Evolutionary conservation across 2,797 vertebrate species (phyloP), one percentile per base, ranked within the genome.

Genomic region (Cercopithecus mitis): DNA sequence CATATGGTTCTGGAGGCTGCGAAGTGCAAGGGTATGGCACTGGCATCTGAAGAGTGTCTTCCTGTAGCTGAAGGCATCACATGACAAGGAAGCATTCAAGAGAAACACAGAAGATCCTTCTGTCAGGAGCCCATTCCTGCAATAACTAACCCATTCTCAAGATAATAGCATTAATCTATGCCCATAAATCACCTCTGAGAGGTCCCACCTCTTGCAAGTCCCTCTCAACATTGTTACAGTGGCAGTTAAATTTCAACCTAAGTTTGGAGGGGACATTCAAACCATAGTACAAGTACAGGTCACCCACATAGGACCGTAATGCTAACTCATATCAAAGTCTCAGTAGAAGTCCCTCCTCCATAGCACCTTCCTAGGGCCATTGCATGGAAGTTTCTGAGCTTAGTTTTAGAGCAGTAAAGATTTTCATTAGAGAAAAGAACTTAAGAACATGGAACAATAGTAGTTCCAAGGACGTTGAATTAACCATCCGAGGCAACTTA

Each of bases 251-350:
- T 52, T 52, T 80, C 77, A 80, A 24, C 77, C 4, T 67, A 15
- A 67, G 61, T n/a, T 67, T n/a, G 33, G 61, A n/a, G 61, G 33
- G 15, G 33, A 67, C 79, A 39, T 36, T 39, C 50, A 57, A 57
- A 80, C 19, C 47, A 36, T 7, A 80, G 6, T 33, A 52, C 47
- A 24, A 11, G 2, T 20, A 14, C 24, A 52, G 39, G 47, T 50
- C 12, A 6, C 30, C 81, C 8, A 41, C 10, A 7, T 0, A 25
- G 45, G 15, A 75, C 27, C 7, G 0, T 5, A 2, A 52, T 2
- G 19, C 72, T 50, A 27, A 73, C 3, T 45, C 30, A 0, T 27
- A 0, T 33, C 57, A 25, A 43, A 72, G 41, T 39, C 41, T 61
- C 30, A 7, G 22, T 19, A n/a, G 39, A 52, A 36, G 45, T 2